Conservation (phyloP, 1,140 invertebrate species). For the Lepidurus arcticus region DNA sequence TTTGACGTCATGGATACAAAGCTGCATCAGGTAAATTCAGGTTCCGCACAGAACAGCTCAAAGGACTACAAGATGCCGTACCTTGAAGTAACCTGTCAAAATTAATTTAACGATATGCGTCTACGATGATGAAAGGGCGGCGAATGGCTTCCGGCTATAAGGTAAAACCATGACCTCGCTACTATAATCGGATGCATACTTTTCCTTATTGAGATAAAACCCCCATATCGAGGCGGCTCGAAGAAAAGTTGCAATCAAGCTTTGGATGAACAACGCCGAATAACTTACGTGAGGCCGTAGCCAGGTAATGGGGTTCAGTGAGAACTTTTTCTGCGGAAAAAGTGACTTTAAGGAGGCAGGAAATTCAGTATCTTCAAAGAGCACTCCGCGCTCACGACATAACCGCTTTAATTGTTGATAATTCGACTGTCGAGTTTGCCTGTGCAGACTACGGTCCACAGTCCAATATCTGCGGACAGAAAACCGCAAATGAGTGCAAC, state of each 20-base stretch:
- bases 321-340: constrained; percentile 54
- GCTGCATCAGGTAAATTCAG: no score
- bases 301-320: constrained; percentile 53
- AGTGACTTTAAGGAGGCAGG: constrained; percentile 52
- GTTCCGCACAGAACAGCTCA: background rate
- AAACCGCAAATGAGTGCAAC: background rate
- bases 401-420: constrained; percentile 52
- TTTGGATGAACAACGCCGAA: background rate
- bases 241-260: background rate
- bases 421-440: constrained; percentile 44
- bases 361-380: constrained; percentile 67
- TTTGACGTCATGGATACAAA: no score
- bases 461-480: constrained; percentile 53
- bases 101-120: background rate
- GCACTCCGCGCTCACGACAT: constrained; percentile 52
- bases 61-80: background rate
- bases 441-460: constrained; percentile 47
- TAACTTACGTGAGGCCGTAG: constrained; percentile 55
- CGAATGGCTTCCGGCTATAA: background rate
- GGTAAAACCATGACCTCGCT: no score
- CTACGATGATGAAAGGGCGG: background rate
- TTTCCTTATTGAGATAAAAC: constrained; percentile 19
- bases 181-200: background rate
- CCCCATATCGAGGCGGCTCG: background rate
- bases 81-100: background rate